Conservation (phyloP, 1,140 invertebrate genomes). For the Harpegnathos saltator region DNA sequence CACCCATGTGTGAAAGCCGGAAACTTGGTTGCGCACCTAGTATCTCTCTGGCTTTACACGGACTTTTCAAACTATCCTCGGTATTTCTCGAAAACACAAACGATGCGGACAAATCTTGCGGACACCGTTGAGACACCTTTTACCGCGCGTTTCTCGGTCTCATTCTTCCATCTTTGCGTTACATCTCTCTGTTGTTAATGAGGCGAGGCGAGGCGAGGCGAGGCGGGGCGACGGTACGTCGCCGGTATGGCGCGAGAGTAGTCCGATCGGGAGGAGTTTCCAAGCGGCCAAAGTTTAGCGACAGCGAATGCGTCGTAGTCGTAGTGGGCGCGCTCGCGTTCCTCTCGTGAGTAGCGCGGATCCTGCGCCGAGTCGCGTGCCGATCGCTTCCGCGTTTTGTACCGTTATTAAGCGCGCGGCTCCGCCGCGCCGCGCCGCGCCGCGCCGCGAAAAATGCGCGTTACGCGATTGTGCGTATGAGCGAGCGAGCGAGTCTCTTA, state of each 20-base stretch:
- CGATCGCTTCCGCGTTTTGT: conserved; percentile 82
- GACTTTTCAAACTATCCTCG: no score
- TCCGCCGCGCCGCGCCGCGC: conserved; percentile 44
- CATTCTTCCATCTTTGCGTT: no score
- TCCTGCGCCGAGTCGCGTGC: conserved; percentile 76
- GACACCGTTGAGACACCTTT: no score
- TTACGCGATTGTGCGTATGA: conserved; percentile 38
- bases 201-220: not conserved
- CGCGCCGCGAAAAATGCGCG: conserved; percentile 59
- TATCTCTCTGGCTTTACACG: no score
- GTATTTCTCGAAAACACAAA: no score
- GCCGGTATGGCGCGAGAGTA: not conserved
- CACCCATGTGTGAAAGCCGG: no score
- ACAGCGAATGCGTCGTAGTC: conserved; percentile 56
- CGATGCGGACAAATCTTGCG: no score
- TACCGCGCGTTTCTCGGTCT: no score
- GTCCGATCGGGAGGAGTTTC: conserved; percentile 6
- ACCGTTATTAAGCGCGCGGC: conserved; percentile 75
- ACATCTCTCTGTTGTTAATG: not conserved
- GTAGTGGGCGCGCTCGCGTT: conserved; percentile 21
- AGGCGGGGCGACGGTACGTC: not conserved
- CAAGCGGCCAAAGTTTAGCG: conserved; percentile 38
- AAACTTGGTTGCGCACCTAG: no score
- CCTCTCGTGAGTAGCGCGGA: conserved; percentile 61
- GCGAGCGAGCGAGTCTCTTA: conserved; percentile 35